phyloP scores from a whole-genome alignment of 2,113 vertebrate genomes.

The Psilopogon haemacephalus region DNA sequence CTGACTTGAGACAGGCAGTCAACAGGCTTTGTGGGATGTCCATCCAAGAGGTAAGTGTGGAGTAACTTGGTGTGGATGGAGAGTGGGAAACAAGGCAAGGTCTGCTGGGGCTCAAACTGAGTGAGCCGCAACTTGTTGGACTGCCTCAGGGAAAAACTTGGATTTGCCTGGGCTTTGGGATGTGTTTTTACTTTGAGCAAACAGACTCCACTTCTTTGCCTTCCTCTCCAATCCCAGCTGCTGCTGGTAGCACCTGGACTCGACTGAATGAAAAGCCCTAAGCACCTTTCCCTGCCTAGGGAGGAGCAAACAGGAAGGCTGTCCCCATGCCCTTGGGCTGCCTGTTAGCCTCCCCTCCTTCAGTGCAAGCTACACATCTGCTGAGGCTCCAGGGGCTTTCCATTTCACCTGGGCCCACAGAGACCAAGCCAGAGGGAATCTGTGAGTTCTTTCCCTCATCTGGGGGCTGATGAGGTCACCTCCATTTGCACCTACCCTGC shows the following conservation, averaged over 20 bases:
- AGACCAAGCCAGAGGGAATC: neutral
- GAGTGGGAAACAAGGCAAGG: neutral
- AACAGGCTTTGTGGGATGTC: conserved; percentile 49
- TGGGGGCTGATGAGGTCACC: neutral
- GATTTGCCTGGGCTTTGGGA: neutral
- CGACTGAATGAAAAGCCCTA: neutral
- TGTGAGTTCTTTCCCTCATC: neutral
- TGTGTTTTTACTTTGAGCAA: neutral
- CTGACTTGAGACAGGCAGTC: conserved; percentile 40
- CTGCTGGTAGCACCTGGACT: neutral
- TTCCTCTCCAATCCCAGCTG: conserved; percentile 1
- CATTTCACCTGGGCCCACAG: neutral
- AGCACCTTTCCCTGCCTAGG: neutral
- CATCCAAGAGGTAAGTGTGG: neutral
- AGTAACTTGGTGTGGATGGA: neutral
- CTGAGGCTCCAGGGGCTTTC: neutral
- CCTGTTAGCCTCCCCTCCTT: neutral
- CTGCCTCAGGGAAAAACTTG: neutral
- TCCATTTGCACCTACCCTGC: neutral
- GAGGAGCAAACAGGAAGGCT: neutral
- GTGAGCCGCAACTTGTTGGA: neutral
- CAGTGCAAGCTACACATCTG: neutral
- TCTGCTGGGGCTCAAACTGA: neutral
- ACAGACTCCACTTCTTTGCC: neutral
- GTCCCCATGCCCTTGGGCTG: neutral